Conservation (phyloP, 2,888 invertebrate genomes). For the Cenopis cana region DNA sequence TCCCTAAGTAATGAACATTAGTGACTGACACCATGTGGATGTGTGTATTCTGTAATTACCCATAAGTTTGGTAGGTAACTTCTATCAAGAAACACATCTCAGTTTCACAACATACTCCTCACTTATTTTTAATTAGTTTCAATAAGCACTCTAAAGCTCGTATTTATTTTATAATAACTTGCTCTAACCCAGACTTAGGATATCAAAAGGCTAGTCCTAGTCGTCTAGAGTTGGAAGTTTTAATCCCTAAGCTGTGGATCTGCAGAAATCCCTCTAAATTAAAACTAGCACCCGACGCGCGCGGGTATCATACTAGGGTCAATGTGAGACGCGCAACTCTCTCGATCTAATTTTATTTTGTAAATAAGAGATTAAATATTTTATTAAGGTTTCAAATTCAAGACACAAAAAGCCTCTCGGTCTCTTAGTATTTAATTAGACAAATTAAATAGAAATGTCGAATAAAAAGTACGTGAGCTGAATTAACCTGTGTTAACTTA, state of each 20-base stretch:
- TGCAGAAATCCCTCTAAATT: conserved; percentile 59
- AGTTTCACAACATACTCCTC: background rate
- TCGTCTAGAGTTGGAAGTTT: conserved; percentile 46
- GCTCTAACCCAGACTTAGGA: conserved; percentile 31
- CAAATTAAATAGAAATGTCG: background rate
- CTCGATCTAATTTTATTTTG: background rate
- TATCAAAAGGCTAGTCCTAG: conserved; percentile 33
- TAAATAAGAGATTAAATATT: too few relatives aligned
- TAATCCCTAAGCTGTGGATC: conserved; percentile 48
- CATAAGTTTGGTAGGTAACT: too few relatives aligned
- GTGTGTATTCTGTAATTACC: too few relatives aligned
- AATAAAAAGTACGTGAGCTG: background rate
- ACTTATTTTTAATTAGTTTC: background rate
- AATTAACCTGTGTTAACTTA: background rate
- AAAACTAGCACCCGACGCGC: conserved; percentile 52
- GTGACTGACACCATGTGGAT: too few relatives aligned
- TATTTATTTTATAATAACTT: conserved; percentile 30
- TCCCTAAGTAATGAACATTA: too few relatives aligned
- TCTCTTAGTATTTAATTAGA: background rate
- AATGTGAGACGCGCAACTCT: background rate
- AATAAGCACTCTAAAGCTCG: conserved; percentile 7
- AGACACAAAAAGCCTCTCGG: too few relatives aligned
- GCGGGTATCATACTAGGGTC: background rate
- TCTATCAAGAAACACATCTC: background rate
- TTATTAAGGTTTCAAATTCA: too few relatives aligned